These are phyloP conservation scores for Lepus oiostolus DNA, from an alignment of 2,797 vertebrate species.

Conservation along the genomic window DNA sequence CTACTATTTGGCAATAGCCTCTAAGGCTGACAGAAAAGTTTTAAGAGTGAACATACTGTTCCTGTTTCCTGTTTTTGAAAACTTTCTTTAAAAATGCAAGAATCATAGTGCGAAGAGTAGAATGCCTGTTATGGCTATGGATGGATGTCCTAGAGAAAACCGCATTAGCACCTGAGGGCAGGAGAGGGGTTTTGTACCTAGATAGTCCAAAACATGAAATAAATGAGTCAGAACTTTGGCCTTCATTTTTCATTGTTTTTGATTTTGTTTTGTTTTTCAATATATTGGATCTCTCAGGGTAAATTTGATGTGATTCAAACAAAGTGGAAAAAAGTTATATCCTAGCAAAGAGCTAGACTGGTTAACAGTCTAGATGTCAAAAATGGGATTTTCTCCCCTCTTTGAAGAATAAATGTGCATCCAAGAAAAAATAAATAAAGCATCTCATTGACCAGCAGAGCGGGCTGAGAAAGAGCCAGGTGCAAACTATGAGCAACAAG, in stretches of 20 bases:
- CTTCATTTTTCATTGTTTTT: neutral
- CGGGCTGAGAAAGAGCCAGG: neutral
- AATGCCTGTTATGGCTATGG: neutral
- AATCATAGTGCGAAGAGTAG: neutral
- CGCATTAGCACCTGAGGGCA: neutral
- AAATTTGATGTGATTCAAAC: conserved; percentile 56
- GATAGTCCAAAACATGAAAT: neutral
- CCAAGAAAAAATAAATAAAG: neutral
- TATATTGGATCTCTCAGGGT: neutral
- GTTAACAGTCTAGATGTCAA: neutral
- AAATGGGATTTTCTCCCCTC: neutral
- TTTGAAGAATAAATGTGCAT: conserved; percentile 39
- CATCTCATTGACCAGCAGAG: neutral
- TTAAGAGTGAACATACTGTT: neutral
- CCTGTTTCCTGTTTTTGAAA: neutral
- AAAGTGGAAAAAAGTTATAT: neutral
- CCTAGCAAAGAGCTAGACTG: neutral
- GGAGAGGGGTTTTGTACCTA: neutral
- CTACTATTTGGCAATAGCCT: neutral
- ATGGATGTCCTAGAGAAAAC: neutral
- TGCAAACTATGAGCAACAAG: neutral
- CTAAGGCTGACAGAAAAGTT: neutral
- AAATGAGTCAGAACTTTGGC: conserved; percentile 16
- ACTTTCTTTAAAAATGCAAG: neutral
- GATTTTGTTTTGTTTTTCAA: neutral